Evolutionary conservation across 2,113 vertebrate species (phyloP).

Genomic region (Prinia subflava): DNA sequence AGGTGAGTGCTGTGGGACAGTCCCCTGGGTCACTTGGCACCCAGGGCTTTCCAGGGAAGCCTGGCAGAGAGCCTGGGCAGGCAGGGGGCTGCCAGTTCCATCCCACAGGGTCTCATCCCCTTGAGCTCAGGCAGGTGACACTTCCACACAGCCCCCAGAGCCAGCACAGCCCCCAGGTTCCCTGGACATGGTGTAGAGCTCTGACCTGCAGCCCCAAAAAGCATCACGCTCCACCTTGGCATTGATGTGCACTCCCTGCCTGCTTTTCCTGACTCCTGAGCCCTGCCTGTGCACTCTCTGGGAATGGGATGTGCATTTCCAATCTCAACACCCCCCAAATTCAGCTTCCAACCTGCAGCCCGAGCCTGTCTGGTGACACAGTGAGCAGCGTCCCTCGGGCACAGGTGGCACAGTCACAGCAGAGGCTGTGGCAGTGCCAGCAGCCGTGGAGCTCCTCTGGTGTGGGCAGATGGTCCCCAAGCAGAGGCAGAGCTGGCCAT

Average conservation of each 20-base stretch:
- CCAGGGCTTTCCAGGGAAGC: neutral
- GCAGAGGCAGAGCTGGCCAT: neutral
- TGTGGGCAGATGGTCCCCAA: neutral
- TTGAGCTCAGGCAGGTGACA: fast-evolving
- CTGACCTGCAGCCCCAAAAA: neutral
- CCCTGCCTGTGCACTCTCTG: neutral
- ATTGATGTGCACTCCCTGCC: fast-evolving
- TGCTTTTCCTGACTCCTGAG: neutral
- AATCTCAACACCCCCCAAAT: neutral
- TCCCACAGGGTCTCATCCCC: fast-evolving
- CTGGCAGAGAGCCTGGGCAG: neutral
- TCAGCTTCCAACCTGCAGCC: neutral
- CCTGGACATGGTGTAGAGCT: fast-evolving
- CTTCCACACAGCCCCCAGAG: neutral
- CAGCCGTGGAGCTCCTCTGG: neutral
- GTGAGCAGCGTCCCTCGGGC: neutral
- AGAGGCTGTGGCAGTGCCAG: neutral
- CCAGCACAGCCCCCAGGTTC: neutral
- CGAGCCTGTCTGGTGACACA: neutral
- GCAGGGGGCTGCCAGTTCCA: fast-evolving
- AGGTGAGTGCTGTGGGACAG: slow-evolving; percentile 73
- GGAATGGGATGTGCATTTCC: neutral
- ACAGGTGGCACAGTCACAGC: neutral
- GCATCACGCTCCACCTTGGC: fast-evolving
- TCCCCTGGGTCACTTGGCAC: neutral